Evolutionary conservation across 2,797 vertebrate species (phyloP).

Genomic region (Danio jaintianensis): DNA sequence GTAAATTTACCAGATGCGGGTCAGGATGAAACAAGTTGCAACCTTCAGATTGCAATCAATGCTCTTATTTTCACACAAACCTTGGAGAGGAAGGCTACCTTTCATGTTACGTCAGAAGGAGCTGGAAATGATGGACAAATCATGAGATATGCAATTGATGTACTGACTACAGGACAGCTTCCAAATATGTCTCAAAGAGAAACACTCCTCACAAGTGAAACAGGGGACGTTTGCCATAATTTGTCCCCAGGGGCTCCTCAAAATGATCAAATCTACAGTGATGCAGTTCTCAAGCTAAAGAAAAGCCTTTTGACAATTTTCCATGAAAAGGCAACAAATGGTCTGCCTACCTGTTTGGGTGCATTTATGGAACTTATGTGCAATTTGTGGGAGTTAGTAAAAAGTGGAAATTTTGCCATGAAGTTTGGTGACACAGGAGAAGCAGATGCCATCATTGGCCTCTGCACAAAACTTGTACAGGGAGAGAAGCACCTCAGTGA

Average conservation of each 20-base stretch:
- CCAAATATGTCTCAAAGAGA: constrained; percentile 24
- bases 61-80: constrained; percentile 73
- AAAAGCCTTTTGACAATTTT: constrained; percentile 75
- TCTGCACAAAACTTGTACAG: constrained; percentile 72
- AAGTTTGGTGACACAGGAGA: constrained; percentile 71
- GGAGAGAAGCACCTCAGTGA: constrained; percentile 67
- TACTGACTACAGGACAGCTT: constrained; percentile 58
- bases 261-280: constrained; percentile 75
- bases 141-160: constrained; percentile 65
- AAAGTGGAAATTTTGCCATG: constrained; percentile 69
- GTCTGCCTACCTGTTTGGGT: constrained; percentile 67
- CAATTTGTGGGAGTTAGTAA: constrained; percentile 77
- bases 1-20: constrained; percentile 70
- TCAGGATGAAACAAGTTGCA: constrained; percentile 63
- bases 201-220: constrained; percentile 33
- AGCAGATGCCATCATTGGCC: constrained; percentile 72
- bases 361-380: constrained; percentile 77
- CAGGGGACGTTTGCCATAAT: constrained; percentile 76
- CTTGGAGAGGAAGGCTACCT: constrained; percentile 65
- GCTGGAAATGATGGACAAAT: constrained; percentile 68
- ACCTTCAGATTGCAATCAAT: constrained; percentile 69
- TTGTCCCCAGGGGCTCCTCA: constrained; percentile 72
- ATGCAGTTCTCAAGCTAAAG: constrained; percentile 78
- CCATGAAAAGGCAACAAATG: constrained; percentile 66
- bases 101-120: constrained; percentile 69